Base-by-base conservation (phyloP, 1,140 invertebrate species). In the Brachionus sp. region DNA sequence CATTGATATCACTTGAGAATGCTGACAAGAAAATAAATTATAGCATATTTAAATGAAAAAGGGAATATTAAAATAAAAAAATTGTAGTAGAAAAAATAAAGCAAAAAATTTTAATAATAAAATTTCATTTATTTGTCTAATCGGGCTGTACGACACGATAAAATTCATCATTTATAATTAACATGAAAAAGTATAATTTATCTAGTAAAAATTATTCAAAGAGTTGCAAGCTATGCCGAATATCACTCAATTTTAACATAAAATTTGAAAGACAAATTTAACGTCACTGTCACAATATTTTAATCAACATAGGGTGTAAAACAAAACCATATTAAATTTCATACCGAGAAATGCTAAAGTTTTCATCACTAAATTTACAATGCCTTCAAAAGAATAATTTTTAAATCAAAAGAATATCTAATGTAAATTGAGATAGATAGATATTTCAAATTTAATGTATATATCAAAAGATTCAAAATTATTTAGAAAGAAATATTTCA, bases 161-260 rank as follows among this genome's bases (percentile, higher is more conserved):
- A 70, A 70, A 70, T 70, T 70, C 16, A 70, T 70, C 37, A 39
- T 39, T 44, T 57, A n/a, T 57, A 57, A 57, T 57, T 57, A 57
- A 57, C 50, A 57, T 57, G 50, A 57, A 57, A 19, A 57, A 23
- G 50, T 57, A 57, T 57, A 57, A 57, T 7, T 57, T 57, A 57
- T 57, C 50, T 57, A 57, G 50, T 57, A 19, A 1, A 53, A 57
- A 57, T 57, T 57, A 57, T 57, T 57, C 50, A 57, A 57, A 57
- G 5, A n/a, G 19, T 57, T 57, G 50, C 50, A 57, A 57, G 50
- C 50, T 19, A 57, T 57, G 50, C 50, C 50, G 50, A 57, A 57
- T 57, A 57, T 57, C 50, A 57, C 50, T 19, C n/a, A 19, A 25
- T 57, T 57, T 57, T 57, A 57, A 25, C 50, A 57, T 57, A 57